These are phyloP conservation scores for Aspidiotus destructor DNA, from an alignment of 2,888 invertebrate species.

Conservation along the genomic window DNA sequence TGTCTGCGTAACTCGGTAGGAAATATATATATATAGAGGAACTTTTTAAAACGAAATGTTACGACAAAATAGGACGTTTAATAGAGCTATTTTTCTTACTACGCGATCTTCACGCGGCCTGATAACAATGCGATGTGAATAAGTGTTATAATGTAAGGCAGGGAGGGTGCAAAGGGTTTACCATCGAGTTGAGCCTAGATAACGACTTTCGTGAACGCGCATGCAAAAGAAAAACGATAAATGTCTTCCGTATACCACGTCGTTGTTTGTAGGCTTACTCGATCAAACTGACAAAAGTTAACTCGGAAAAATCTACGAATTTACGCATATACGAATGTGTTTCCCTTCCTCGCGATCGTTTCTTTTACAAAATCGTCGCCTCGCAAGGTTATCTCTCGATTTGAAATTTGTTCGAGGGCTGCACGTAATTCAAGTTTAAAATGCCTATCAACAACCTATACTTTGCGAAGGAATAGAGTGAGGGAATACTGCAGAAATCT, in stretches of 20 bases:
- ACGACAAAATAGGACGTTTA: constrained; percentile 20
- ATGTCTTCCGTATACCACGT: constrained; percentile 13
- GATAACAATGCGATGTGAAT: constrained; percentile 20
- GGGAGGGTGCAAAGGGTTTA: not conserved
- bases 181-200: constrained; percentile 14
- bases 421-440: too few species aligned
- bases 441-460: too few species aligned
- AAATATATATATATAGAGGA: too few species aligned
- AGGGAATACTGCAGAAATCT: too few species aligned
- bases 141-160: constrained; percentile 17
- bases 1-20: too few species aligned
- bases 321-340: not conserved
- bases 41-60: not conserved
- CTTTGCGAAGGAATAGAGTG: too few species aligned
- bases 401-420: too few species aligned
- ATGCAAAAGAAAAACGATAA: constrained; percentile 22
- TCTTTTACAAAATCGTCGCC: too few species aligned
- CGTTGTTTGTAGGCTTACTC: constrained; percentile 16
- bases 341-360: too few species aligned
- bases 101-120: not conserved
- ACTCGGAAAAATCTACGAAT: constrained; percentile 19
- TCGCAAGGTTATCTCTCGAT: too few species aligned
- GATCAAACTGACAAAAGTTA: constrained; percentile 27
- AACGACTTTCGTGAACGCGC: constrained; percentile 14
- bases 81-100: constrained; percentile 28